These are phyloP conservation scores for Orthosia cruda DNA, from an alignment of 2,888 invertebrate genomes.

Conservation along the genomic window DNA sequence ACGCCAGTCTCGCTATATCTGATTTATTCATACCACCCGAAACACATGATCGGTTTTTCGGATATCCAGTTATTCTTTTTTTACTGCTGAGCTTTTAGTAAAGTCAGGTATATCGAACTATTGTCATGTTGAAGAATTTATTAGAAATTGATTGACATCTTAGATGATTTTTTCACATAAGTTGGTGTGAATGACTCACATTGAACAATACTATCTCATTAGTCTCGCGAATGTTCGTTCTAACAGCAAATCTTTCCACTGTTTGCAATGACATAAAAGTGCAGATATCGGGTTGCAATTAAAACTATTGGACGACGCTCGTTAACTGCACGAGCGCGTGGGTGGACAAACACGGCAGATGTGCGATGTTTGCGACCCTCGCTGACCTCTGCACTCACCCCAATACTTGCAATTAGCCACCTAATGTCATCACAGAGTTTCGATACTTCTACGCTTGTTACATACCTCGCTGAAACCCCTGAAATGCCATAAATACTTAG, in stretches of 20 bases:
- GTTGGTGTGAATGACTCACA: conserved; percentile 43
- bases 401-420: conserved; percentile 83
- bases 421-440: conserved; percentile 77
- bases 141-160: conserved; percentile 61
- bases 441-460: conserved; percentile 49
- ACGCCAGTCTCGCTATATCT: conserved; percentile 87
- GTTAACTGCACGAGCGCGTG: conserved; percentile 84
- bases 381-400: conserved; percentile 81
- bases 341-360: conserved; percentile 89
- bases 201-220: conserved; percentile 50
- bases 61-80: conserved; percentile 83
- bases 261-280: conserved; percentile 77
- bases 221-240: conserved; percentile 43
- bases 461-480: conserved; percentile 35
- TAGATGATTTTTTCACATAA: conserved; percentile 69
- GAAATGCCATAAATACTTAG: conserved; percentile 32
- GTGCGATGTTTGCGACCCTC: conserved; percentile 89
- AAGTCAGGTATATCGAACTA: conserved; percentile 62
- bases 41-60: conserved; percentile 90
- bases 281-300: conserved; percentile 90
- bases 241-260: conserved; percentile 62
- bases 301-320: conserved; percentile 87
- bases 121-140: conserved; percentile 66
- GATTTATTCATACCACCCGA: conserved; percentile 91
- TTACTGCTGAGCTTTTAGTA: conserved; percentile 79